A percentile compares a stretch with the other conserved stretches of the same genome.
These are phyloP conservation scores for Clarias macrocephalus DNA, from an alignment of 2,113 vertebrate species.

Conservation along the genomic window DNA sequence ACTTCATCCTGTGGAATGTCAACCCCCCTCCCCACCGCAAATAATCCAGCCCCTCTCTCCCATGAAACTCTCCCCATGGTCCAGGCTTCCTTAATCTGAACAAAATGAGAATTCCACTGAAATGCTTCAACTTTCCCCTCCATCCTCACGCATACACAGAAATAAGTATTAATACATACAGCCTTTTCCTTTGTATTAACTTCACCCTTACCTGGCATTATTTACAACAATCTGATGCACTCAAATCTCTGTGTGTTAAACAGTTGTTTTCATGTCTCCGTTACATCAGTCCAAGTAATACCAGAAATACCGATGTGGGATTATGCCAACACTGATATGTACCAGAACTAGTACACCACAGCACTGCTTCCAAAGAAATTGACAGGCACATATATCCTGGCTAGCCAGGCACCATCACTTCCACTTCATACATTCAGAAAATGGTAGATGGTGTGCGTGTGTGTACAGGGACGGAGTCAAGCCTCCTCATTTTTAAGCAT, in stretches of 20 bases:
- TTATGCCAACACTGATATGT: background rate
- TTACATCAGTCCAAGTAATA: background rate
- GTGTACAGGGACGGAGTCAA: constrained; percentile 30
- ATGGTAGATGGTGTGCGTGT: constrained; percentile 48
- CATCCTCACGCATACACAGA: constrained; percentile 41
- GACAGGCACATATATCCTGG: constrained; percentile 8
- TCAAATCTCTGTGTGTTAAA: background rate
- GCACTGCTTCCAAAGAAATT: constrained; percentile 52
- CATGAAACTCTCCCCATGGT: constrained; percentile 46
- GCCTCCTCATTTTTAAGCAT: constrained; percentile 50
- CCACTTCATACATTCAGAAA: constrained; percentile 69
- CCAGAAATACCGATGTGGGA: background rate
- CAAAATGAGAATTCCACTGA: constrained; percentile 75
- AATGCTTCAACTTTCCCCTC: constrained; percentile 64
- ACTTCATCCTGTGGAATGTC: constrained; percentile 80
- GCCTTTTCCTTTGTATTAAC: constrained; percentile 25
- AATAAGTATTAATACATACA: constrained; percentile 37
- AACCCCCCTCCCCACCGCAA: constrained; percentile 61
- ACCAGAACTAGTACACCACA: constrained; percentile 15
- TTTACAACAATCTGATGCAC: background rate
- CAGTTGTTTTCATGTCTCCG: background rate
- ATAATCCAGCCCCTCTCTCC: constrained; percentile 70
- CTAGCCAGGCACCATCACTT: constrained; percentile 64
- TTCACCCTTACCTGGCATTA: constrained; percentile 10
- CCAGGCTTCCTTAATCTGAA: constrained; percentile 71